phyloP scores from a whole-genome alignment of 2,113 vertebrate species.

The Daboia siamensis region DNA sequence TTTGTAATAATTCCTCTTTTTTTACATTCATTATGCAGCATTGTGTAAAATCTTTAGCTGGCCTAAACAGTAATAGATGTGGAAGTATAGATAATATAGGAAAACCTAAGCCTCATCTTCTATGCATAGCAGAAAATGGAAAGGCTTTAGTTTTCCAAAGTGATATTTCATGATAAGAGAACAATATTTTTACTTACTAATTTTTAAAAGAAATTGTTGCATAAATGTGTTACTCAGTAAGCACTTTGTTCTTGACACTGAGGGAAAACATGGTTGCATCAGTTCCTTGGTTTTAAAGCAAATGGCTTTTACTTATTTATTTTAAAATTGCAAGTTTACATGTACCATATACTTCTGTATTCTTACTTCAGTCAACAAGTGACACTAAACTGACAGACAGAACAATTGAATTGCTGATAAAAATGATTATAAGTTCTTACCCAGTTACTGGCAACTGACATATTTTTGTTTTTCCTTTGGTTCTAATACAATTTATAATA shows the following conservation, averaged over 20 bases:
- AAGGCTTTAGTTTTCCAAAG: slow-evolving; percentile 19
- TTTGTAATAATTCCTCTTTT: slow-evolving; percentile 78
- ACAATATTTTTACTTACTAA: not conserved
- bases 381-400: slow-evolving; percentile 55
- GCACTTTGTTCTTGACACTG: slow-evolving; percentile 21
- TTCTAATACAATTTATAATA: slow-evolving; percentile 43
- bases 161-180: not conserved
- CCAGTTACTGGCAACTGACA: slow-evolving; percentile 17
- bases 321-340: not conserved
- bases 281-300: slow-evolving; percentile 6
- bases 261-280: slow-evolving; percentile 26
- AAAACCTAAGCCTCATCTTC: slow-evolving; percentile 8
- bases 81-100: not conserved
- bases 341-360: slow-evolving; percentile 28
- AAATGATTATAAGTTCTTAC: slow-evolving; percentile 36
- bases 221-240: not conserved
- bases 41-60: slow-evolving; percentile 68
- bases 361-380: slow-evolving; percentile 36
- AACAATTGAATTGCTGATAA: slow-evolving; percentile 38
- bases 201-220: slow-evolving; percentile 11
- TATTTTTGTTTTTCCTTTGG: slow-evolving; percentile 28
- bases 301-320: not conserved
- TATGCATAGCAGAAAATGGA: slow-evolving; percentile 39
- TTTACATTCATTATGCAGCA: slow-evolving; percentile 78
- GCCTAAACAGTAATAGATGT: not conserved